phyloP scores from a whole-genome alignment of 2,797 vertebrate genomes.

The Threskiornis aethiopicus region DNA sequence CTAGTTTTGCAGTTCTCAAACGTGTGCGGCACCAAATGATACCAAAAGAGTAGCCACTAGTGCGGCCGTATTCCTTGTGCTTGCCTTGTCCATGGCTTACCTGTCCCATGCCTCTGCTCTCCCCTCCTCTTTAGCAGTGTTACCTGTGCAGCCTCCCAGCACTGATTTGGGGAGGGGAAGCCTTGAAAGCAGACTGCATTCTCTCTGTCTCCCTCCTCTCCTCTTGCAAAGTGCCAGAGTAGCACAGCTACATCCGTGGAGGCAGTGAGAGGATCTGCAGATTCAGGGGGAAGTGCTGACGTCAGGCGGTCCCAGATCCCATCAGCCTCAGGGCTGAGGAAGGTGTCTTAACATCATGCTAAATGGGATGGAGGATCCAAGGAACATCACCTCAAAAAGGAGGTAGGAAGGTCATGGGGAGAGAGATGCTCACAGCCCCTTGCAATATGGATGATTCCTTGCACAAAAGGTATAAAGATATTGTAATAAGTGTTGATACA shows the following conservation, averaged over 20 bases:
- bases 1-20: not conserved
- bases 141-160: not conserved
- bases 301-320: too few relatives aligned
- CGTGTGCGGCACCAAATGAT: not conserved
- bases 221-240: not conserved
- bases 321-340: too few relatives aligned
- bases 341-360: too few relatives aligned
- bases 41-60: not conserved
- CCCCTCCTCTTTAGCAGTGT: not conserved
- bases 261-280: not conserved
- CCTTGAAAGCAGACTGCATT: not conserved
- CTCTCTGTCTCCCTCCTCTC: not conserved
- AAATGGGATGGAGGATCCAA: too few relatives aligned
- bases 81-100: not conserved
- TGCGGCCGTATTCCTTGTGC: not conserved
- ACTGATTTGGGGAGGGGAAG: not conserved
- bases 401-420: too few relatives aligned
- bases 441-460: not conserved
- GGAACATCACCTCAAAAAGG: too few relatives aligned
- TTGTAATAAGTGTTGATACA: not conserved
- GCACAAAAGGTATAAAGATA: not conserved
- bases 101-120: not conserved
- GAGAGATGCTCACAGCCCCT: not conserved
- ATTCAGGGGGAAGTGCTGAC: too few relatives aligned
- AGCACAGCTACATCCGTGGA: not conserved